A percentile compares a stretch with the other conserved stretches of the same genome.
Evolutionary conservation across 2,113 vertebrate species (phyloP).

Genomic region (Eclectus roratus): DNA sequence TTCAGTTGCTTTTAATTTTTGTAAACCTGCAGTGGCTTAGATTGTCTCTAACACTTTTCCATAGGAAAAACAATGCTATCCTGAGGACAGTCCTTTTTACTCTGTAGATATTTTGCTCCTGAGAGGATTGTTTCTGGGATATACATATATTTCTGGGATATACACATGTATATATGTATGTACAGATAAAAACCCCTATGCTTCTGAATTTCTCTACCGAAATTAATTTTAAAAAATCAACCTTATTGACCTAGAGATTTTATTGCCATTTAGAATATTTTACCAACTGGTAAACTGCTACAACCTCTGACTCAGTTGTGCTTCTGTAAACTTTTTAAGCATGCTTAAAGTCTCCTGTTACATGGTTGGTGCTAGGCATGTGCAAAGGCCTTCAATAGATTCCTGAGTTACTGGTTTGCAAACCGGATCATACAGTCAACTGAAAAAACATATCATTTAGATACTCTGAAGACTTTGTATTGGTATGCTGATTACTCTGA

Average conservation of each 20-base stretch:
- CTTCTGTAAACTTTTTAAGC: neutral
- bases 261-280: neutral
- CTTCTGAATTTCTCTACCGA: neutral
- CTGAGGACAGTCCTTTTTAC: neutral
- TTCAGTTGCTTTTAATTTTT: neutral
- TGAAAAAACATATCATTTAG: neutral
- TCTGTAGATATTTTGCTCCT: neutral
- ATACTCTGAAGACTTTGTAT: neutral
- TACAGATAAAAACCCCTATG: neutral
- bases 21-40: neutral
- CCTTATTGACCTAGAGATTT: neutral
- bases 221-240: neutral
- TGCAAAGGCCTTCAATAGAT: neutral
- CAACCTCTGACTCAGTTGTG: neutral
- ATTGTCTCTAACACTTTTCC: neutral
- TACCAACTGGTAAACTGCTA: neutral
- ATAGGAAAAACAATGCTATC: neutral
- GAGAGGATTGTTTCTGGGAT: neutral
- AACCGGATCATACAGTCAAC: neutral
- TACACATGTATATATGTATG: accelerated
- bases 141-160: neutral
- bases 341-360: neutral
- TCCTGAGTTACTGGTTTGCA: neutral
- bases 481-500: neutral
- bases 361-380: accelerated